Base-by-base conservation (phyloP, 2,888 invertebrate genomes). In the Leptinotarsa juncta region DNA sequence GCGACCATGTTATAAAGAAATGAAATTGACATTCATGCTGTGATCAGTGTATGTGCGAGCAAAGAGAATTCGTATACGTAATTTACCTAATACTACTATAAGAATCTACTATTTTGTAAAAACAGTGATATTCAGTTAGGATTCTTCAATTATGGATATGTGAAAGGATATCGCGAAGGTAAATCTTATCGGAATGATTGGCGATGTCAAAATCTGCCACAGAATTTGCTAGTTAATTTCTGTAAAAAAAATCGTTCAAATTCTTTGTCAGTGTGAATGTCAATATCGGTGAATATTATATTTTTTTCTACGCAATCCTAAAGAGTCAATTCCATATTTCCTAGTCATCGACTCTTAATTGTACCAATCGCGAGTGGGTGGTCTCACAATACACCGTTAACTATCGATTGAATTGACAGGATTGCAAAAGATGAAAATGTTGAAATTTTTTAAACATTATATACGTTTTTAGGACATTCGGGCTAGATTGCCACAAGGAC, bases 41-140 rank as follows among this genome's bases (percentile, higher is more conserved):
- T 82, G 79, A 80, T 81, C 80, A 83, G 83, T 84, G 85, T 84
- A 84, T 84, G 84, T 85, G 84, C 83, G 85, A 85, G 86, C 80
- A 80, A 81, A 80, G 32, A 42, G 26, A 62, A 62, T 62, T 62
- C 0, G 10, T 26, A 62, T 5, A 57, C 20, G 42, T 42, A 42
- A 42, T 32, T 62, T 62, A 32, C 18, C 16, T 32, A 62, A 42
- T 57, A 62, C 12, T 18, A 7, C n/a, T 42, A 16, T 10, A 62
- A 62, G 16, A 26, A 18, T 32, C 26, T 62, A 62, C 26, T 62
- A n/a, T 26, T 42, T 42, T 42, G 42, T 42, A 42, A 42, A 42
- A 42, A 42, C 26, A n/a, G 62, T 62, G 62, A 42, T 42, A 62
- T 32, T 42, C 42, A n/a, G n/a, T 62, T 62, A 16, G 5, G 18